These are phyloP conservation scores for Acanthoscelides obtectus DNA, from an alignment of 2,888 invertebrate species.

Conservation along the genomic window DNA sequence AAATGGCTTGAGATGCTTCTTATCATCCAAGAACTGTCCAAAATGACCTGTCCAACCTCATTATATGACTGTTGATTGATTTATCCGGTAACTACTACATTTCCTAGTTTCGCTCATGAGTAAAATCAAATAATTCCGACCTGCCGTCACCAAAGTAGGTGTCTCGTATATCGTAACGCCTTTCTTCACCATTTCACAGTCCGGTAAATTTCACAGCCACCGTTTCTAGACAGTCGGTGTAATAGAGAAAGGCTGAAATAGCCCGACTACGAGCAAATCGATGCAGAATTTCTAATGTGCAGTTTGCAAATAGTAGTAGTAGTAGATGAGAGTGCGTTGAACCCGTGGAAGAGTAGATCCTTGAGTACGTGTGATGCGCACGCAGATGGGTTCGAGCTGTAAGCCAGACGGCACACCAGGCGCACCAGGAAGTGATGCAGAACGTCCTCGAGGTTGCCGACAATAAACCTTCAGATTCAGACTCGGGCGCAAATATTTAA, in stretches of 20 bases:
- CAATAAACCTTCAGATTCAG: not conserved
- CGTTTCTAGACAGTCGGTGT: not conserved
- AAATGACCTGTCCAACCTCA: too few species aligned
- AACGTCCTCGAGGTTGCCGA: not conserved
- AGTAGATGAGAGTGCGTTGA: not conserved
- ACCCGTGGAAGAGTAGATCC: not conserved
- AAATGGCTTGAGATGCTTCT: too few species aligned
- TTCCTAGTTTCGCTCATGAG: too few species aligned
- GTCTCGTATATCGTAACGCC: too few species aligned
- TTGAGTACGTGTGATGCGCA: not conserved
- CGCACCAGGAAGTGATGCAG: not conserved
- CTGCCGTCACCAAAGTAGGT: too few species aligned
- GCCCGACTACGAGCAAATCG: not conserved
- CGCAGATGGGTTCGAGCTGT: not conserved
- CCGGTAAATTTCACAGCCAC: not conserved
- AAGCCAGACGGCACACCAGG: not conserved
- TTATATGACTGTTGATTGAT: too few species aligned
- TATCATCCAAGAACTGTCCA: too few species aligned
- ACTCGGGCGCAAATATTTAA: not conserved
- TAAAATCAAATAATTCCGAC: too few species aligned
- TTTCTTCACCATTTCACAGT: not conserved
- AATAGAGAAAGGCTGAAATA: not conserved
- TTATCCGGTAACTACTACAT: too few species aligned
- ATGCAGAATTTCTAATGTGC: not conserved
- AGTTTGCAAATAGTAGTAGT: not conserved